Evolutionary conservation across 2,797 vertebrate species (phyloP), one percentile per base, ranked within the genome.

Genomic region (Manis crassicaudata): DNA sequence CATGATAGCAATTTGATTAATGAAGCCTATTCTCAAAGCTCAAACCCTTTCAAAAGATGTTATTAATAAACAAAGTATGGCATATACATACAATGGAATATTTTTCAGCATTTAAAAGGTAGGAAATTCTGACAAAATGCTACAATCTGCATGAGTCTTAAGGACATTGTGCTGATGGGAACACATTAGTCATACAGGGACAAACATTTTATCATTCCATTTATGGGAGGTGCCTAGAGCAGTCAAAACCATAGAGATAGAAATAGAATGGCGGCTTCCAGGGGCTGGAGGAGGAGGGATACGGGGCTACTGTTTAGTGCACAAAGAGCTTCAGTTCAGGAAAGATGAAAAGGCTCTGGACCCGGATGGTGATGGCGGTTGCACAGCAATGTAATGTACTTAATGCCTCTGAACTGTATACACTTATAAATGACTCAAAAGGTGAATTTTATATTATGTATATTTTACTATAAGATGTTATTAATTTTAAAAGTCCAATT

Each of bases 21-120:
- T 68, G 12, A 85, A 92, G 75, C 18, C 37, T 89, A 67, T 88
- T 95, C 94, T 82, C n/a, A 91, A 88, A 93, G n/a, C 9, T 89
- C 81, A 20, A 81, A 75, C 27, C 11, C 27, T 90, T 85, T 70
- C 32, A 20, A 93, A 37, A 73, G 3, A 89, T 40, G 7, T n/a
- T 65, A 56, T 60, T 72, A 90, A 85, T 72, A 75, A 73, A 83
- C 13, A 68, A 91, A 87, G 29, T 67, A 5, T 62, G 23, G 35
- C 56, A 65, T 12, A 37, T 40, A 79, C 43, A 73, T 40, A 46
- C 18, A 75, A 25, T 37, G 18, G 52, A 37, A 88, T 68, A 79
- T 20, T 56, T 60, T 32, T 70, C 32, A 40, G 27, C 60, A 17
- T 91, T 46, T 17, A 63, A 90, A 90, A 75, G 40, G 37, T 40